Base-by-base conservation (phyloP, 2,113 vertebrate genomes). In the Alectura lathami region DNA sequence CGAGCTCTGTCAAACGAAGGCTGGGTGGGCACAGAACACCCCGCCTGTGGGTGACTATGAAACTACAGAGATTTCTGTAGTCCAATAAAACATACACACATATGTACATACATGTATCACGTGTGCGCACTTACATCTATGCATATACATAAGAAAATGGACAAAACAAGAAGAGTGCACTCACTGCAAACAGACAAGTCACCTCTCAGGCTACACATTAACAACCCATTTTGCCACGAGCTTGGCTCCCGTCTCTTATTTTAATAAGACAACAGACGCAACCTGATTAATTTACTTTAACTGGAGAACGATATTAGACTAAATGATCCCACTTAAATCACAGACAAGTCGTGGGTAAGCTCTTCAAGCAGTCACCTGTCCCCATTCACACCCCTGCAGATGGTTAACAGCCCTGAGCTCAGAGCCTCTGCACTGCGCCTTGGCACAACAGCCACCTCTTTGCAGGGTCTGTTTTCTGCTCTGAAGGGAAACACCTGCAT, bases 401-500 rank as follows among this genome's bases (percentile, higher is more conserved):
- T 38, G 32, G 70, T 54, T 13, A 81, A 56, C 51, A 17, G 57
- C 68, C 64, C 67, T 48, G 42, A 91, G 40, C 15, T 63, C 48
- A 45, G 36, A 6, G 0, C 1, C 2, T 50, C 42, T 4, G 2
- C 36, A 77, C 80, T 48, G 70, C 23, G 27, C 38, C 45, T 45
- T 45, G 53, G 76, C 85, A 94, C 54, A 62, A 70, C 38, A 59
- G 68, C 8, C 36, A 70, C 85, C 78, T 69, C 69, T 29, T 67
- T 11, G 3, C 68, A 60, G 70, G 66, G n/a, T 34, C 66, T 78
- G 72, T 56, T 94, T 86, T 87, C 45, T 90, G 75, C 81, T 96
- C 87, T n/a, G 68, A 89, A 94, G 91, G 88, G 89, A 96, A 96
- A 91, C 94, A 96, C 94, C 95, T 97, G 96, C 91, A 73, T 0